Evolutionary conservation across 2,113 vertebrate species (phyloP), one percentile per base, ranked within the genome.

Genomic region (Paraplagusia blochii): DNA sequence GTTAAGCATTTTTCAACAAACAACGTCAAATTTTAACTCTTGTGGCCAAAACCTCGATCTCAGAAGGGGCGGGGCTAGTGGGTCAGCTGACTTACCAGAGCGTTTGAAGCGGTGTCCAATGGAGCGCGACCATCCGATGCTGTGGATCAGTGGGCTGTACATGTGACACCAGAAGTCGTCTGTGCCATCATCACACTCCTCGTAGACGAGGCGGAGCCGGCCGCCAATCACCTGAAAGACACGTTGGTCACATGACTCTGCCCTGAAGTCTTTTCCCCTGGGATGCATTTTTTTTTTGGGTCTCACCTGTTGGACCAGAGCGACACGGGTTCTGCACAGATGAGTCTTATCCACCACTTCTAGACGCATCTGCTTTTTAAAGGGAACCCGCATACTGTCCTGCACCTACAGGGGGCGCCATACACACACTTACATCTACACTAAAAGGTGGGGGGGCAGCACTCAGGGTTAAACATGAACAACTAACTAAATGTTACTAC

Each of bases 91-190:
- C 93, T 85, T 68, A 97, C 96, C 95, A 17, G 94, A 91, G 85
- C 94, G 90, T 80, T 96, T 98, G 85, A 96, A 96, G 40, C 95
- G 91, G 86, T 98, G 96, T 53, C 96, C 96, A 83, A 98, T 96
- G 79, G 93, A 94, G 4, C 95, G 91, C 7, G 96, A 98, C 96
- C 96, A 98, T 22, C 96, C 95, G 2, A 98, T 90, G 17, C 89
- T 92, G 82, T 98, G 96, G 54, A 98, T 98, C 75, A 98, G 91
- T 0, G 96, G 95, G 44, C 96, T 98, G 84, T 92, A 92, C 96
- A 98, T 98, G 80, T 98, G 96, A 84, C 96, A 98, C 96, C 96
- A 98, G 89, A 98, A 98, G 83, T 98, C 96, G 17, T 98, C 96
- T 0, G 87, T 92, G 58, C 95, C 94, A 48, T 97, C 95, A 33